These are phyloP conservation scores for Drosophila burlai DNA, from an alignment of 1,140 invertebrate species.

Conservation along the genomic window DNA sequence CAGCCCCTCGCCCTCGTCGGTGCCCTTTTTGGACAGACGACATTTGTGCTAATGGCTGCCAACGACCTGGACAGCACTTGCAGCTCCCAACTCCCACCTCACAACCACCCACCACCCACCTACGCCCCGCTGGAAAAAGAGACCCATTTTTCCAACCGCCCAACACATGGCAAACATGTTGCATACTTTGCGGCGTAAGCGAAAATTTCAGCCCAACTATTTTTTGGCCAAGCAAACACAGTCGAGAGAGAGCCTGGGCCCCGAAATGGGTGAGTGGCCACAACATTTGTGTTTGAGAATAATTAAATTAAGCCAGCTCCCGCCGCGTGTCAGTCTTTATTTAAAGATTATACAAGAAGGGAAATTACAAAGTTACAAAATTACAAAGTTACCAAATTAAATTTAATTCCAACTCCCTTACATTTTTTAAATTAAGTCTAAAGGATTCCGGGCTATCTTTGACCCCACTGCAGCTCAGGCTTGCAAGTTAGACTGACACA, in stretches of 20 bases:
- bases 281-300: constrained; percentile 48
- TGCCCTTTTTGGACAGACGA: constrained; percentile 31
- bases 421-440: background rate
- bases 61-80: constrained; percentile 61
- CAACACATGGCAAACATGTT: constrained; percentile 68
- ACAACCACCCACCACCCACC: no score
- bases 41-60: constrained; percentile 68
- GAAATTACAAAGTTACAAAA: background rate
- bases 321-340: constrained; percentile 17
- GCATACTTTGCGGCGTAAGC: constrained; percentile 69
- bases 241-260: background rate
- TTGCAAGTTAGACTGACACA: no score
- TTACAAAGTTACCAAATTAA: background rate
- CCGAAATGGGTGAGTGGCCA: constrained; percentile 18
- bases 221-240: constrained; percentile 40
- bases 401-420: background rate
- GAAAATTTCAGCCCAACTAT: constrained; percentile 47
- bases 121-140: background rate
- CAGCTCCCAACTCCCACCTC: background rate
- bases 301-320: constrained; percentile 36
- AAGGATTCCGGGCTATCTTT: no score
- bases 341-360: background rate
- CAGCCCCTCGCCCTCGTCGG: background rate
- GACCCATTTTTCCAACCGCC: background rate
- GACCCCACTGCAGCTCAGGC: no score